These are phyloP conservation scores for Drosophila meridionalis DNA, from an alignment of 2,888 invertebrate genomes.

Conservation along the genomic window DNA sequence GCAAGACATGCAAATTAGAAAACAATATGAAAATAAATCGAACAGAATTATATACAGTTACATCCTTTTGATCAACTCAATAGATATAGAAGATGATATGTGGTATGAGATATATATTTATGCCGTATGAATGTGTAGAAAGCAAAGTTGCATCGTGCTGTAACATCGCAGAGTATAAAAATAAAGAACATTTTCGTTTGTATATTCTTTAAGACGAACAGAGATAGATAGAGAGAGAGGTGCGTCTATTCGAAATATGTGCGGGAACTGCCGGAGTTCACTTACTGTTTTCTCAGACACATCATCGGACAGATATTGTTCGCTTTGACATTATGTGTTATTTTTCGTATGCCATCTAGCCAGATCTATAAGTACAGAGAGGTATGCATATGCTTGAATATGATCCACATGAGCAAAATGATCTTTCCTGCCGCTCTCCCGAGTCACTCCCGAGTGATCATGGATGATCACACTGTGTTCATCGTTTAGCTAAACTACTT, in stretches of 20 bases:
- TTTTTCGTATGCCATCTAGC: slow-evolving; percentile 96
- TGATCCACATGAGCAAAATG: slow-evolving; percentile 30
- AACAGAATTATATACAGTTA: slow-evolving; percentile 38
- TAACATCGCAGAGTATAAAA: slow-evolving; percentile 13
- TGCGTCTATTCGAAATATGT: slow-evolving; percentile 28
- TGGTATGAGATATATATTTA: slow-evolving; percentile 6
- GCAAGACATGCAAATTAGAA: slow-evolving; percentile 62
- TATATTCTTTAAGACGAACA: slow-evolving; percentile 13
- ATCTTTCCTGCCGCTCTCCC: not conserved
- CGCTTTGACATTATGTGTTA: slow-evolving; percentile 99
- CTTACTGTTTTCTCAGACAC: slow-evolving; percentile 99
- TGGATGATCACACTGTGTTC: not conserved
- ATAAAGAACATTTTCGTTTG: not conserved
- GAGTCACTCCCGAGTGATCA: not conserved
- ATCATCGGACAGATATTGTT: slow-evolving; percentile 99
- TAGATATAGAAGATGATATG: not conserved
- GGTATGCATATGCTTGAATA: slow-evolving; percentile 41
- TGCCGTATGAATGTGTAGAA: slow-evolving; percentile 8
- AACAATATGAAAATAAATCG: slow-evolving; percentile 43
- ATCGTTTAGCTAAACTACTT: slow-evolving; percentile 40
- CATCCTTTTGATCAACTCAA: not conserved
- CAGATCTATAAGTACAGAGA: slow-evolving; percentile 90
- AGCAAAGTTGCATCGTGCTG: slow-evolving; percentile 31
- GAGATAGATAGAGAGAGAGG: slow-evolving; percentile 16
- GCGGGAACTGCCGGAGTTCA: slow-evolving; percentile 77